phyloP scores from a whole-genome alignment of 2,888 invertebrate genomes.

The Eupeodes luniger region DNA sequence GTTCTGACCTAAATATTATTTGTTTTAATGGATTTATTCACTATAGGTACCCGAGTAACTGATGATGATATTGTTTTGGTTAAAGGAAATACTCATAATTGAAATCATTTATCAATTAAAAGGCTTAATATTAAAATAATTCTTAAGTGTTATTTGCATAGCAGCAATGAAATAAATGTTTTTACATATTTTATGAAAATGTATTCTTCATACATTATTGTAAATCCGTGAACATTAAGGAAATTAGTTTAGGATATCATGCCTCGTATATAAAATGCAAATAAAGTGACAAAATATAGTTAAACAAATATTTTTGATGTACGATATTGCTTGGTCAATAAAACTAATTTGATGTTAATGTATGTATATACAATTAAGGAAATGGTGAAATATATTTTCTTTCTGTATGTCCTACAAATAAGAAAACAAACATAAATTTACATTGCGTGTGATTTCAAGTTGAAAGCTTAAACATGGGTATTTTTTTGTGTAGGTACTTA shows the following conservation, averaged over 20 bases:
- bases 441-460: no score
- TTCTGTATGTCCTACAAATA: no score
- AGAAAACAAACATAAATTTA: no score
- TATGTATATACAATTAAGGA: no score
- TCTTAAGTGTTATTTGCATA: neutral
- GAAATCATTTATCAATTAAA: conserved; percentile 31
- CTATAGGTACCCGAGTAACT: no score
- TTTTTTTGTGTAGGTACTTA: no score
- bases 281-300: neutral
- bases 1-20: conserved; percentile 13
- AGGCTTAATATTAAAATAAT: neutral
- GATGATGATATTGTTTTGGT: neutral
- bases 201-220: neutral
- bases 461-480: no score
- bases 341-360: neutral
- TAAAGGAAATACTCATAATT: neutral
- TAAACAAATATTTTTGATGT: neutral
- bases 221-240: neutral
- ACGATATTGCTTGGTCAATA: neutral
- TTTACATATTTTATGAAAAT: neutral
- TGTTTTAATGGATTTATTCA: neutral
- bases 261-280: neutral
- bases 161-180: neutral
- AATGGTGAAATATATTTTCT: no score
- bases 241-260: conserved; percentile 4